These are phyloP conservation scores for Sapajus apella DNA, from an alignment of 2,113 vertebrate genomes.

Conservation along the genomic window DNA sequence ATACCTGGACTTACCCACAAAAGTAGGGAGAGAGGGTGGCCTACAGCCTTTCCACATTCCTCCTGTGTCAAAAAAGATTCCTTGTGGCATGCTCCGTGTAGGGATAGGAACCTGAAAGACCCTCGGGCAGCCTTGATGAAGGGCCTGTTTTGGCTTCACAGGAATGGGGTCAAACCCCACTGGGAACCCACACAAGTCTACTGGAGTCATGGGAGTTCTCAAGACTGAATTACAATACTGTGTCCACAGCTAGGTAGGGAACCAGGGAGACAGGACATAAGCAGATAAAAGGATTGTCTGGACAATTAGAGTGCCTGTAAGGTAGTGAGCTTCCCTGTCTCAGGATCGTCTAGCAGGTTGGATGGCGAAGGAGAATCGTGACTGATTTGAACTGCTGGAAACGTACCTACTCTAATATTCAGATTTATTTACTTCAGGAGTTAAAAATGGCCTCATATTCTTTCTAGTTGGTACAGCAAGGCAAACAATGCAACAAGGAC, in stretches of 20 bases:
- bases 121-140: neutral
- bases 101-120: neutral
- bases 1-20: neutral
- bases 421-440: neutral
- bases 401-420: neutral
- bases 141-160: neutral
- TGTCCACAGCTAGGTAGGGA: neutral
- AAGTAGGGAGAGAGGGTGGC: neutral
- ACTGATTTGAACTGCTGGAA: neutral
- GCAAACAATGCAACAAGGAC: neutral
- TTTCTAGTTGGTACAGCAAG: neutral
- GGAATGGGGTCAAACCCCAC: neutral
- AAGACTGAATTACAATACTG: neutral
- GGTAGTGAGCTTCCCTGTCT: neutral
- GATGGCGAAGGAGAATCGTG: neutral
- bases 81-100: rapidly evolving
- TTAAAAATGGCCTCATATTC: neutral
- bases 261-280: neutral
- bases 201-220: neutral
- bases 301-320: neutral
- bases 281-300: neutral
- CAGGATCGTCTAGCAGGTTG: neutral
- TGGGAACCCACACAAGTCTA: neutral
- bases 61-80: neutral
- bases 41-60: neutral